These are phyloP conservation scores for Vanacampus margaritifer DNA, from an alignment of 2,113 vertebrate genomes.

Conservation along the genomic window DNA sequence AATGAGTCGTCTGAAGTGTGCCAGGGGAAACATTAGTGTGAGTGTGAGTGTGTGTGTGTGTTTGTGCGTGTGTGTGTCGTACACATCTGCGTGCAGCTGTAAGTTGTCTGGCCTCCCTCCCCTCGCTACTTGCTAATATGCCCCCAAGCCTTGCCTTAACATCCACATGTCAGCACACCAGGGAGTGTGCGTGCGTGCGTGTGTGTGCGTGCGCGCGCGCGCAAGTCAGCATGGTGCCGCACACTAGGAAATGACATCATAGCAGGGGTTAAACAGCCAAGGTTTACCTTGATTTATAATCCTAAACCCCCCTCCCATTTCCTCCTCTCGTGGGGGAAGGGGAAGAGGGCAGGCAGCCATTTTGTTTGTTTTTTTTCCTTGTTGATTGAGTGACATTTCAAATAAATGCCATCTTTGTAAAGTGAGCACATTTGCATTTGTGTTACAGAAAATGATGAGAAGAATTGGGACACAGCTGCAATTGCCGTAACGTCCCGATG, in stretches of 20 bases:
- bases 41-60: slow-evolving; percentile 14
- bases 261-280: slow-evolving; percentile 71
- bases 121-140: slow-evolving; percentile 4
- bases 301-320: slow-evolving; percentile 21
- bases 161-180: slow-evolving; percentile 39
- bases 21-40: slow-evolving; percentile 19
- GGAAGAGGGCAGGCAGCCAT: background rate
- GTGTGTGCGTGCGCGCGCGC: slow-evolving; percentile 15
- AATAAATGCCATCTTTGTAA: slow-evolving; percentile 12
- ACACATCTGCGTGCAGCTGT: slow-evolving; percentile 8
- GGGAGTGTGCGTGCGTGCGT: slow-evolving; percentile 17
- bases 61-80: background rate
- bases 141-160: slow-evolving; percentile 16
- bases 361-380: background rate
- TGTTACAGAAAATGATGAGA: slow-evolving; percentile 25
- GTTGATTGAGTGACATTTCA: background rate
- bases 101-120: slow-evolving; percentile 6
- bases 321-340: slow-evolving; percentile 11
- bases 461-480: slow-evolving; percentile 5
- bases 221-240: slow-evolving; percentile 59
- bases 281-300: slow-evolving; percentile 76
- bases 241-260: slow-evolving; percentile 70
- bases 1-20: slow-evolving; percentile 43
- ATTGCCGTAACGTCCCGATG: no score
- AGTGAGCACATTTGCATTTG: background rate